These are phyloP conservation scores for Heliangelus exortis DNA, from an alignment of 2,797 vertebrate genomes.

Conservation along the genomic window DNA sequence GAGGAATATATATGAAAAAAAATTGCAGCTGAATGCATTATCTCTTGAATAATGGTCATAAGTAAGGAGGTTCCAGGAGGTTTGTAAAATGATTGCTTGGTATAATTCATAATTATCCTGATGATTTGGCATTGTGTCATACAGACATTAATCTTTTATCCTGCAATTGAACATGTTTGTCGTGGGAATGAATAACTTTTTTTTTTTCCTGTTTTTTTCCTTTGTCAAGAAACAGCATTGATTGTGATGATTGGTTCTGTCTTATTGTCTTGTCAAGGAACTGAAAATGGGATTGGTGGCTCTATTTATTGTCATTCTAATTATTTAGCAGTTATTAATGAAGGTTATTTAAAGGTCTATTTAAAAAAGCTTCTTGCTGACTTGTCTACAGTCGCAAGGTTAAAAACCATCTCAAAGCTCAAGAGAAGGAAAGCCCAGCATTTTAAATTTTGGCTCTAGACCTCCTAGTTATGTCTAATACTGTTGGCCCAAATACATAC, in stretches of 20 bases:
- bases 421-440: not conserved
- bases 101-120: conserved; percentile 15
- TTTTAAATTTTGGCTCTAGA: not conserved
- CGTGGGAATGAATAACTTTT: not conserved
- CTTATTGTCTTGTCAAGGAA: not conserved
- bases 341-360: not conserved
- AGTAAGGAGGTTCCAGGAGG: conserved; percentile 35
- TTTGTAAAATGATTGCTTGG: conserved; percentile 3
- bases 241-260: not conserved
- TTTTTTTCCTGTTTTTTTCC: not conserved
- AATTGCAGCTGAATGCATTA: not conserved
- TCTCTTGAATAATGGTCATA: conserved; percentile 31
- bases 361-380: not conserved
- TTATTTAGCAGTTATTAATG: not conserved
- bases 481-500: not conserved
- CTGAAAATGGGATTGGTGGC: not conserved
- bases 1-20: not conserved
- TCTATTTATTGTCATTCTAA: not conserved
- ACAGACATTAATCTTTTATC: conserved; percentile 11
- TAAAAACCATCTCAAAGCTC: not conserved
- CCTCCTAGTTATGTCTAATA: not conserved
- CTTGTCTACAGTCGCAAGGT: not conserved
- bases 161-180: not conserved
- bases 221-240: not conserved
- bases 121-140: not conserved